Conservation (phyloP, 1,140 invertebrate genomes). For the Maniola jurtina region DNA sequence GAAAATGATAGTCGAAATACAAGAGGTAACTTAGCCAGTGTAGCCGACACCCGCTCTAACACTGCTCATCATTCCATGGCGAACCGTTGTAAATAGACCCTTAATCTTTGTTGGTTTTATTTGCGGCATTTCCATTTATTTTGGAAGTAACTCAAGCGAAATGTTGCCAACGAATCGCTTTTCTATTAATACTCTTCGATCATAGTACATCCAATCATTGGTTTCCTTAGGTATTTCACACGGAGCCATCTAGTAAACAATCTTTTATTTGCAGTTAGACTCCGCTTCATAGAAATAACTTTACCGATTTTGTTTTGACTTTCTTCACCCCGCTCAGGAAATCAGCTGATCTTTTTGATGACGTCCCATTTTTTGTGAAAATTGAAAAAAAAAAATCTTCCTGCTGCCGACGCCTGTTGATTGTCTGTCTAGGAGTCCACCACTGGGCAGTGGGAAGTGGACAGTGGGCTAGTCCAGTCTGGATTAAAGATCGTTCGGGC, state of each 20-base stretch:
- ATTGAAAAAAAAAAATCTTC: background rate
- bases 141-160: background rate
- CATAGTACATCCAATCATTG: background rate
- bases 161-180: background rate
- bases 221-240: background rate
- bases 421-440: slow-evolving; percentile 28
- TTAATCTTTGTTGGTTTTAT: slow-evolving; percentile 25
- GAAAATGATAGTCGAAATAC: slow-evolving; percentile 75
- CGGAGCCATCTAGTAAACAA: background rate
- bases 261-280: background rate
- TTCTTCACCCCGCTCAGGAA: slow-evolving; percentile 1
- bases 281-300: background rate
- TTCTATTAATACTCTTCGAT: too few relatives aligned
- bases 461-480: slow-evolving; percentile 44
- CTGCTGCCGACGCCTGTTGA: slow-evolving; percentile 21
- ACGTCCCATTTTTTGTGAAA: background rate
- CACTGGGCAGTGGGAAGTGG: slow-evolving; percentile 15
- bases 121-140: slow-evolving; percentile 26
- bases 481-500: slow-evolving; percentile 71
- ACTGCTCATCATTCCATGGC: slow-evolving; percentile 34
- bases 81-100: slow-evolving; percentile 30
- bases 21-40: slow-evolving; percentile 58
- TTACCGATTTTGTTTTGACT: slow-evolving; percentile 6
- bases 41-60: slow-evolving; percentile 21
- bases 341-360: slow-evolving; percentile 26